Base-by-base conservation (phyloP, 2,797 vertebrate species). In the Artibeus jamaicensis region DNA sequence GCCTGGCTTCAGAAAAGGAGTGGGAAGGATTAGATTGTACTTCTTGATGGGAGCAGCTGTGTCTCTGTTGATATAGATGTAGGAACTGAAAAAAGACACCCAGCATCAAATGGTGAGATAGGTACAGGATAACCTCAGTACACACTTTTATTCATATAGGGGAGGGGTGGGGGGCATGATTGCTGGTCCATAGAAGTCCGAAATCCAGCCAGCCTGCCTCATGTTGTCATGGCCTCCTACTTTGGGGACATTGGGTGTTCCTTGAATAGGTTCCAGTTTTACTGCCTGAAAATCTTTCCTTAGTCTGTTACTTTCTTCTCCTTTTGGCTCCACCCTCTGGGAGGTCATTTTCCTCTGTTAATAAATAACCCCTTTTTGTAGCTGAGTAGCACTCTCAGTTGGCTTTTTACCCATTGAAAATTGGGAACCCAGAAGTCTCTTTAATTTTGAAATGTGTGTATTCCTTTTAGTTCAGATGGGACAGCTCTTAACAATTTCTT, bases 381-480 rank as follows among this genome's bases (percentile, higher is more conserved):
- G 67, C n/a, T 42, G 39, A 65, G 67, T 53, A 79, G 48, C 67
- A 53, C 70, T 87, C 91, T 84, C 26, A 39, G 9, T 22, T 3
- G 37, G 32, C 50, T 92, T 90, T 10, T 12, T 93, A 12, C n/a
- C 26, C 24, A 12, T 18, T 83, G 44, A 81, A 62, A 77, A 5
- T 44, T 84, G 71, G 71, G 48, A 86, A 39, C 22, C 34, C 73
- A 55, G 57, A 83, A 88, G 46, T 11, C 26, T 79, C 29, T 87
- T 91, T 86, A n/a, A 59, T 76, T 95, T 96, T 86, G 65, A 84
- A 92, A 44, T 81, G 59, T 34, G 76, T 86, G 37, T 91, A 19
- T 93, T 88, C 37, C 6, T 93, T 93, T 68, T 67, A 89, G 44
- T 78, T 32, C 8, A 62, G 44, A 44, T 78, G 46, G 12, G 42